Conservation (phyloP, 2,113 vertebrate species). For the Oryzias woworae region DNA sequence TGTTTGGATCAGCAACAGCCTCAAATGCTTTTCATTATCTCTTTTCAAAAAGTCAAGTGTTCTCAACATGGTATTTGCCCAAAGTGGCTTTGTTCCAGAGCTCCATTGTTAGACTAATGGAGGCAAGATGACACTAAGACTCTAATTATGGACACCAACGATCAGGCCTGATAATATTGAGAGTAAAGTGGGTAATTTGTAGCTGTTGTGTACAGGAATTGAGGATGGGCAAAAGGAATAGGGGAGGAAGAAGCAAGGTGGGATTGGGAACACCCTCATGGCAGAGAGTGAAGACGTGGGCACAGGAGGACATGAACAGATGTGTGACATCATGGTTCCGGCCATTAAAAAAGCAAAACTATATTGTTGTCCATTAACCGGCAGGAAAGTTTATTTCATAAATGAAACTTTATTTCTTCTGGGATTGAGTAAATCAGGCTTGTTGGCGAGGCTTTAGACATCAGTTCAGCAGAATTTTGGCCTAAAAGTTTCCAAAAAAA, state of each 20-base stretch:
- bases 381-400: conserved; percentile 50
- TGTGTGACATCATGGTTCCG: conserved; percentile 58
- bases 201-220: conserved; percentile 73
- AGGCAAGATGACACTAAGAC: conserved; percentile 83
- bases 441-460: too few relatives aligned
- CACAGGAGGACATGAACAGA: conserved; percentile 69
- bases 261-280: not conserved
- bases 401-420: conserved; percentile 1
- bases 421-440: too few relatives aligned
- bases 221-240: conserved; percentile 41
- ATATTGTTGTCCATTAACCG: conserved; percentile 67
- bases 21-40: conserved; percentile 83
- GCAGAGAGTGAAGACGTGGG: conserved; percentile 26
- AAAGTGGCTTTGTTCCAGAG: conserved; percentile 91
- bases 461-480: too few relatives aligned
- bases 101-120: conserved; percentile 90
- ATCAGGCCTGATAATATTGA: conserved; percentile 94
- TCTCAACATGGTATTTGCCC: conserved; percentile 88
- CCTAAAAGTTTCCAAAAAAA: too few relatives aligned
- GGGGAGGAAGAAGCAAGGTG: conserved; percentile 24
- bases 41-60: conserved; percentile 93
- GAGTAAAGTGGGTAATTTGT: conserved; percentile 87
- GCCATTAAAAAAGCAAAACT: conserved; percentile 63
- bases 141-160: conserved; percentile 88
- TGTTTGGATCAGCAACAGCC: conserved; percentile 68